phyloP scores from a whole-genome alignment of 23 tunicate species.

The Clavelina lepadiformis region DNA sequence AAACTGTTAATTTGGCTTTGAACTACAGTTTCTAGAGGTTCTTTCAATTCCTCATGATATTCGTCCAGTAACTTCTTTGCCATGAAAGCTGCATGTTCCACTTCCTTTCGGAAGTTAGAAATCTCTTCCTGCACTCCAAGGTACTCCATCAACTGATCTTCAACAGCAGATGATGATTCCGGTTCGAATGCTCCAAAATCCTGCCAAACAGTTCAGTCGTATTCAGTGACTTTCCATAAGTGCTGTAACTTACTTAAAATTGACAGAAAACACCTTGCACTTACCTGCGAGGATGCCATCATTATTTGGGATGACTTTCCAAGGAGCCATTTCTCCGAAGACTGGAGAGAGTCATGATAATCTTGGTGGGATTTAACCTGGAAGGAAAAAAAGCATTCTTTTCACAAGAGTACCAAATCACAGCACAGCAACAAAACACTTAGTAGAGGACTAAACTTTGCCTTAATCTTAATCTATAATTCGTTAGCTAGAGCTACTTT shows the following conservation, averaged over 20 bases:
- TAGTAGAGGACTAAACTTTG: too few species aligned
- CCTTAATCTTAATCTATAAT: too few species aligned
- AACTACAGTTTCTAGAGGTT: conserved; percentile 38
- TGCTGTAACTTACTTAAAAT: too few species aligned
- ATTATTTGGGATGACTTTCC: conserved; percentile 61
- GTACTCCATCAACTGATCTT: conserved; percentile 52
- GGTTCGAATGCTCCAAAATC: background rate
- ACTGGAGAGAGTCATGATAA: conserved; percentile 75
- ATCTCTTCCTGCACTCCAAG: conserved; percentile 57
- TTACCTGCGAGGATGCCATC: conserved; percentile 58
- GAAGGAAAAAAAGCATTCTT: background rate
- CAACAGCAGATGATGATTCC: conserved; percentile 25
- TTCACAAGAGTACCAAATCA: too few species aligned
- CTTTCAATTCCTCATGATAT: conserved; percentile 33
- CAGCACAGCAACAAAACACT: too few species aligned
- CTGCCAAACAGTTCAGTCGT: conserved; percentile 3
- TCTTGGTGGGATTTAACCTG: conserved; percentile 89
- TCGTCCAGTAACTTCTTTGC: conserved; percentile 39
- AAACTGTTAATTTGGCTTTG: conserved; percentile 43
- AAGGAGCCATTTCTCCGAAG: conserved; percentile 92
- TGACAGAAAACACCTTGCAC: background rate
- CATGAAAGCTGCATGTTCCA: conserved; percentile 19
- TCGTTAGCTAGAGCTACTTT: too few species aligned
- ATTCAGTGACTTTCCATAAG: too few species aligned
- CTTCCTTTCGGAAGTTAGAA: conserved; percentile 39